Percentiles rank a stretch among this genome's conserved stretches.
These are phyloP conservation scores for Brachionus plicatilis DNA, from an alignment of 1,140 invertebrate genomes.

Conservation along the genomic window DNA sequence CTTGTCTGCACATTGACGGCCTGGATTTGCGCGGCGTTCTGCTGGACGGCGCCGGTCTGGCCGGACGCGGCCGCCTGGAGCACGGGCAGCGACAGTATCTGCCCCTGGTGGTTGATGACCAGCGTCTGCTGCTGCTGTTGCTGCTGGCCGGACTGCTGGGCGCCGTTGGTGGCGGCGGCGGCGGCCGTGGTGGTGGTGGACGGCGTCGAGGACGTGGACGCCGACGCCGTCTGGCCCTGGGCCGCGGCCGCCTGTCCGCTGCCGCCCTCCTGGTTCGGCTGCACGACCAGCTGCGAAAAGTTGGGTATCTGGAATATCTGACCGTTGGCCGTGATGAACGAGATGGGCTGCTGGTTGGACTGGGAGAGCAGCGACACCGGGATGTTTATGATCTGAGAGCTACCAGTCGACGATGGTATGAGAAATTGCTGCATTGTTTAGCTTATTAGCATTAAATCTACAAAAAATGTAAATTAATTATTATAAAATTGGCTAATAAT, in stretches of 20 bases:
- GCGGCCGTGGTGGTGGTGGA: neutral
- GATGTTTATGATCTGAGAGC: constrained; percentile 37
- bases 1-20: neutral
- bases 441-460: neutral
- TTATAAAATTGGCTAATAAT: constrained; percentile 19
- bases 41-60: neutral
- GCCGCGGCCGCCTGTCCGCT: neutral
- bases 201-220: neutral
- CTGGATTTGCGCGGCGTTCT: neutral
- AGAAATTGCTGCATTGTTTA: constrained; percentile 39
- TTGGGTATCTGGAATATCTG: constrained; percentile 34
- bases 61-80: neutral
- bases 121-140: constrained; percentile 22
- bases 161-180: neutral
- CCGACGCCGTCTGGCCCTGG: neutral
- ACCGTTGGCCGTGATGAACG: constrained; percentile 21
- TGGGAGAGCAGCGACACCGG: constrained; percentile 25
- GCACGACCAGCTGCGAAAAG: constrained; percentile 5
- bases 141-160: constrained; percentile 1
- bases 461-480: neutral
- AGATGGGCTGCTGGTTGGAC: constrained; percentile 24
- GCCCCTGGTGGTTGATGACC: constrained; percentile 31
- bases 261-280: neutral
- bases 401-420: constrained; percentile 37
- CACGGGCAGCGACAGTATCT: constrained; percentile 5